These are phyloP conservation scores for Caenorhabditis panamensis DNA, from an alignment of 2,888 invertebrate species.

Conservation along the genomic window DNA sequence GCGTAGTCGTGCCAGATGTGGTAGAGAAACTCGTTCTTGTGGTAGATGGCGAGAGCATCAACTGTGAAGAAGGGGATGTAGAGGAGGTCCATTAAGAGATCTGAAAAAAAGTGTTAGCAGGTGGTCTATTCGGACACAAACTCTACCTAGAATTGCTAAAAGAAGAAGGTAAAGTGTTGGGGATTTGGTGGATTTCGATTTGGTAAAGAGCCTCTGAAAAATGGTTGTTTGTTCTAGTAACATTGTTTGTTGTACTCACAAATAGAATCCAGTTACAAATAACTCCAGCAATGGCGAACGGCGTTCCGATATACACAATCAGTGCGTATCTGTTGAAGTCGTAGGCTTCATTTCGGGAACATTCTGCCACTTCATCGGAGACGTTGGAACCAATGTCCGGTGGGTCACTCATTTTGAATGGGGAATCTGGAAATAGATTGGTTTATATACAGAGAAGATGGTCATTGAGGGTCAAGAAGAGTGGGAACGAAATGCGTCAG, in stretches of 20 bases:
- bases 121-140: background rate
- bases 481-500: constrained; percentile 6
- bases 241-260: no score
- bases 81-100: constrained; percentile 76
- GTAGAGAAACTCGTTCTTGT: constrained; percentile 70
- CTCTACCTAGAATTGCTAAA: constrained; percentile 67
- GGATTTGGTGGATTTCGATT: constrained; percentile 63
- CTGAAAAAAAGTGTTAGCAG: constrained; percentile 35
- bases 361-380: constrained; percentile 45
- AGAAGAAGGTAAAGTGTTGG: constrained; percentile 73
- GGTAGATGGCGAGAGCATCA: constrained; percentile 76
- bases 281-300: constrained; percentile 74
- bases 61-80: constrained; percentile 79
- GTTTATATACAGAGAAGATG: constrained; percentile 5
- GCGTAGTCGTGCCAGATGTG: constrained; percentile 77
- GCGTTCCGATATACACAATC: constrained; percentile 75
- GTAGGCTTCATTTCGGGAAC: constrained; percentile 71
- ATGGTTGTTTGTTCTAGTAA: no score
- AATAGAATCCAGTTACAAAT: constrained; percentile 74
- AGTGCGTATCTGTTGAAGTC: constrained; percentile 73
- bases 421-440: background rate
- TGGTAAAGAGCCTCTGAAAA: constrained; percentile 71
- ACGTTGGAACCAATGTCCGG: constrained; percentile 31
- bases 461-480: background rate
- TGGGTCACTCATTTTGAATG: constrained; percentile 24